phyloP scores from a whole-genome alignment of 2,888 invertebrate genomes.

The Sinodicranocentrus sp. region DNA sequence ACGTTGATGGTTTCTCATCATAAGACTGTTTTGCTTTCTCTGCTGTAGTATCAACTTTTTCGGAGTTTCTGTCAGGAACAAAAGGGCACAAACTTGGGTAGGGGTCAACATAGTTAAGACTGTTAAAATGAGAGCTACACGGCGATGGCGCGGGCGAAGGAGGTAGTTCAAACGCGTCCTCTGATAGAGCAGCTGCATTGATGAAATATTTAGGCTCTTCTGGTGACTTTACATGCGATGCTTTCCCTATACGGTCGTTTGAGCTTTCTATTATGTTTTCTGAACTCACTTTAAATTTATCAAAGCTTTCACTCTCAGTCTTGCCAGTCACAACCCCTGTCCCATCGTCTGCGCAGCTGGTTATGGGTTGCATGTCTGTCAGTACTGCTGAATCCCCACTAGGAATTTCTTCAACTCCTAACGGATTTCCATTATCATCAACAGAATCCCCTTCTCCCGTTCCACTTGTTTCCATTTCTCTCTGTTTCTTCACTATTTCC shows the following conservation, averaged over 20 bases:
- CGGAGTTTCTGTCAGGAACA: slow-evolving; percentile 37
- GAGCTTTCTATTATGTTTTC: not conserved
- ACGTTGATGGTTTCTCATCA: not conserved
- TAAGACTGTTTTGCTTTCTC: not conserved
- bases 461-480: slow-evolving; percentile 55
- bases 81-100: slow-evolving; percentile 59
- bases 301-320: too few species aligned
- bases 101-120: slow-evolving; percentile 53
- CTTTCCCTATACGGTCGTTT: not conserved
- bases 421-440: slow-evolving; percentile 57
- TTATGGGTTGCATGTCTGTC: not conserved
- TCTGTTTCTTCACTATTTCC: slow-evolving; percentile 51
- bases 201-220: slow-evolving; percentile 75
- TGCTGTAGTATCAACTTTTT: slow-evolving; percentile 5
- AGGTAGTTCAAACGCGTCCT: slow-evolving; percentile 65
- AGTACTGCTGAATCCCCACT: not conserved
- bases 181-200: slow-evolving; percentile 74
- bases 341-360: not conserved
- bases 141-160: slow-evolving; percentile 59
- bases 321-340: not conserved
- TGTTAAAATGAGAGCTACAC: slow-evolving; percentile 56
- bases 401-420: slow-evolving; percentile 22
- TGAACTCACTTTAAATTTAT: too few species aligned
- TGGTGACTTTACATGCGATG: slow-evolving; percentile 40
- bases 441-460: slow-evolving; percentile 55